These are phyloP conservation scores for Rhyzopertha dominica DNA, from an alignment of 1,140 invertebrate genomes.

Conservation along the genomic window DNA sequence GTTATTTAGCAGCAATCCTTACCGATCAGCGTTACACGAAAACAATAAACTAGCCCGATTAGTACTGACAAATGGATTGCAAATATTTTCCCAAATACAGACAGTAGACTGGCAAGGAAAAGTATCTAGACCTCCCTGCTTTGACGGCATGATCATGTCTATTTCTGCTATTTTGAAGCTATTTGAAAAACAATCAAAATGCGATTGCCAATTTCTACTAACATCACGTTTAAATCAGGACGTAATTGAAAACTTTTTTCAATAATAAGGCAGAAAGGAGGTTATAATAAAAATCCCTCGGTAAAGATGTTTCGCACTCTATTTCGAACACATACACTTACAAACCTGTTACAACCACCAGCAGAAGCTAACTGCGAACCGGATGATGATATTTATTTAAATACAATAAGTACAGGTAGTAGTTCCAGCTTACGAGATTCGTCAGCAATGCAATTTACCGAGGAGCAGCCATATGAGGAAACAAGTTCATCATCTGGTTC, in stretches of 20 bases:
- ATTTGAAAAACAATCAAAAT: conserved; percentile 14
- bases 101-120: background rate
- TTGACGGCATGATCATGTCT: conserved; percentile 20
- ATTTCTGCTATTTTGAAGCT: conserved; percentile 20
- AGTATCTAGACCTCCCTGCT: conserved; percentile 11
- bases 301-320: conserved; percentile 17
- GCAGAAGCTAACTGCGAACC: conserved; percentile 3
- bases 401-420: too few species aligned
- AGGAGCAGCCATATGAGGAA: too few species aligned
- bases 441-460: too few species aligned
- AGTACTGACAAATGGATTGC: background rate
- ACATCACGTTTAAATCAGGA: conserved; percentile 28
- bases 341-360: conserved; percentile 16
- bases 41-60: background rate
- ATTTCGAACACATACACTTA: conserved; percentile 21
- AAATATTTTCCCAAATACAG: background rate
- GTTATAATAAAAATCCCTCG: conserved; percentile 24
- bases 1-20: conserved; percentile 15
- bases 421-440: too few species aligned
- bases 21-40: conserved; percentile 6
- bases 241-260: conserved; percentile 28
- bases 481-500: too few species aligned
- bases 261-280: conserved; percentile 19
- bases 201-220: conserved; percentile 17
- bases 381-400: too few species aligned